These are phyloP conservation scores for Panorpa germanica DNA, from an alignment of 2,888 invertebrate genomes.

Conservation along the genomic window DNA sequence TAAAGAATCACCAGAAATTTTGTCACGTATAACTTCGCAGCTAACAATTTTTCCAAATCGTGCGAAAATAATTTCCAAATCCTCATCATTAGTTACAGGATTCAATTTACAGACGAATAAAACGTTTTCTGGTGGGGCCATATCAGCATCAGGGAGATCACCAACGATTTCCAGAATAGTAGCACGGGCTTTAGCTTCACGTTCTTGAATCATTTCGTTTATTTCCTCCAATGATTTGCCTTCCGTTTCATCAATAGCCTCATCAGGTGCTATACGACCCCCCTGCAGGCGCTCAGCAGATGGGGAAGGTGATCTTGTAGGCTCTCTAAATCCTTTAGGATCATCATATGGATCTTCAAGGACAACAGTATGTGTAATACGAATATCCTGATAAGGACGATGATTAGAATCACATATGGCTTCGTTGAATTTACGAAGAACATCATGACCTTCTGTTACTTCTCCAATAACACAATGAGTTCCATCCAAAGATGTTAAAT, in stretches of 20 bases:
- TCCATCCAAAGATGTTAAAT: slow-evolving; percentile 76
- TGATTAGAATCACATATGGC: slow-evolving; percentile 79
- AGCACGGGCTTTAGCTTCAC: slow-evolving; percentile 90
- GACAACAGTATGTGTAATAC: slow-evolving; percentile 91
- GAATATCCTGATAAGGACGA: slow-evolving; percentile 84
- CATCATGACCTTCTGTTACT: slow-evolving; percentile 79
- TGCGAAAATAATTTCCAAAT: slow-evolving; percentile 93
- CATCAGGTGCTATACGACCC: slow-evolving; percentile 82
- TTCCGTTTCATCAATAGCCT: slow-evolving; percentile 76
- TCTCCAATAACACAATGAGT: slow-evolving; percentile 92
- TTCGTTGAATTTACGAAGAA: slow-evolving; percentile 79
- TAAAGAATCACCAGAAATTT: slow-evolving; percentile 79
- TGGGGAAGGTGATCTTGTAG: slow-evolving; percentile 79
- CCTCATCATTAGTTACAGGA: slow-evolving; percentile 94
- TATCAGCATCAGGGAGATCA: slow-evolving; percentile 91
- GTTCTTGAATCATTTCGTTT: slow-evolving; percentile 69
- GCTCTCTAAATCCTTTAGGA: slow-evolving; percentile 54
- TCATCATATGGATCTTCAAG: slow-evolving; percentile 94
- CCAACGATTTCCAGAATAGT: slow-evolving; percentile 97
- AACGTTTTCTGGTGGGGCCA: slow-evolving; percentile 97
- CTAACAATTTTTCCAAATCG: slow-evolving; percentile 85
- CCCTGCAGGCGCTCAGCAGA: slow-evolving; percentile 62
- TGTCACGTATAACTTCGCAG: slow-evolving; percentile 92
- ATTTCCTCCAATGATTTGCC: slow-evolving; percentile 74
- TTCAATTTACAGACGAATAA: slow-evolving; percentile 98